Evolutionary conservation across 2,797 vertebrate species (phyloP), one percentile per base, ranked within the genome.

Genomic region (Phrynocephalus guinanensis): DNA sequence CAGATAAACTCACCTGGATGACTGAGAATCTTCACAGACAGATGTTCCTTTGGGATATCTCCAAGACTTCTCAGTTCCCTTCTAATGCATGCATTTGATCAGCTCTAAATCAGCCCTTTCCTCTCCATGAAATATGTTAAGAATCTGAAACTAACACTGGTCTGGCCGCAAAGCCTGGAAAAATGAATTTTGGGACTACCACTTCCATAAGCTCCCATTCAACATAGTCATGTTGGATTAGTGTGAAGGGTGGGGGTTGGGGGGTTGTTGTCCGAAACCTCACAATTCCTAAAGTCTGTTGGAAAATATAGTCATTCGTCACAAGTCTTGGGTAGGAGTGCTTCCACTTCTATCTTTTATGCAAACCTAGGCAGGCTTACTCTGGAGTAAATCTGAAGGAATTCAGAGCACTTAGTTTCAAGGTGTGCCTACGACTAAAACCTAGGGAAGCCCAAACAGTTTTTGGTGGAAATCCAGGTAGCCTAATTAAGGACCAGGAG

Each of bases 101-200:
- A 77, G 72, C 56, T 48, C 83, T 84, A 28, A 72, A 84, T 75
- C 71, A 60, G 73, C 48, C n/a, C 30, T 84, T 79, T 26, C 30
- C 66, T 79, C 13, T 79, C 68, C 5, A 28, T 3, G 8, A 68
- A 68, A 67, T n/a, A 22, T 6, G 44, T 38, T 78, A 70, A 63
- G 16, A 85, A n/a, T 66, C 56, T 13, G 18, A 7, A 30, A 30
- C 4, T 72, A 16, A 72, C 11, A 30, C 10, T 72, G 70, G 70
- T 16, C 30, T 72, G 11, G 13, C 11, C 1, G 8, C 70, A 72
- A 13, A n/a, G 70, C n/a, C 30, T 30, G 11, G 70, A 30, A 72
- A 72, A n/a, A n/a, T n/a, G 9, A 72, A 3, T 72, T 72, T 5
- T 16, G 5, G 28, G 70, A 72, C 10, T 72, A 72, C 70, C n/a